Conservation (phyloP, 2,113 vertebrate species). For the Todiramphus chloris region DNA sequence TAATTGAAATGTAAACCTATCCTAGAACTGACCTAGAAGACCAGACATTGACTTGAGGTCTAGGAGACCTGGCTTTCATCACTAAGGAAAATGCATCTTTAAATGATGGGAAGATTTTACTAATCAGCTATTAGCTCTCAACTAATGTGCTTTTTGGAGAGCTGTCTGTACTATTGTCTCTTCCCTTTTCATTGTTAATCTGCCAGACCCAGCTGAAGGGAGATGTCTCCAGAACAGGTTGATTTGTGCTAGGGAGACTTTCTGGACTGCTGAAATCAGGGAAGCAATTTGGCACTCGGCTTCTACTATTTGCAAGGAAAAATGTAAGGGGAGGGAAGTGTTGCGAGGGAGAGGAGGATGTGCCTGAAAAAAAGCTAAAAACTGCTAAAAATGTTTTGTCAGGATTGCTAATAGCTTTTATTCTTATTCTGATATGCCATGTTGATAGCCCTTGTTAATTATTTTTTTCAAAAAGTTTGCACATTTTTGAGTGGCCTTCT, state of each 20-base stretch:
- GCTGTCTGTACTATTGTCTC: constrained; percentile 1
- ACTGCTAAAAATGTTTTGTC: neutral
- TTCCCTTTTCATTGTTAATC: constrained; percentile 11
- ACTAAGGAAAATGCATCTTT: constrained; percentile 28
- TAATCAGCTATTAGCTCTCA: constrained; percentile 42
- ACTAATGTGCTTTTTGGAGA: neutral
- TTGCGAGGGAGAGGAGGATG: neutral
- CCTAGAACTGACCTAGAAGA: neutral
- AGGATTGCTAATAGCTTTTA: neutral
- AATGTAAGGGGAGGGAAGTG: neutral
- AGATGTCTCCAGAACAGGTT: constrained; percentile 2
- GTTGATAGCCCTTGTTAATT: constrained; percentile 7
- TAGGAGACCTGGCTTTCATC: constrained; percentile 43
- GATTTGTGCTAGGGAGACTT: constrained; percentile 27
- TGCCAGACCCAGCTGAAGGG: neutral
- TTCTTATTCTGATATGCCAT: neutral
- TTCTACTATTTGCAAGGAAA: neutral
- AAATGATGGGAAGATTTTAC: constrained; percentile 27
- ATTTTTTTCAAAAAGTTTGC: constrained; percentile 9
- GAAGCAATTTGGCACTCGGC: neutral
- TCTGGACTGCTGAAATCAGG: neutral
- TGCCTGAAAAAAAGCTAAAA: neutral
- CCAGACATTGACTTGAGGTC: neutral
- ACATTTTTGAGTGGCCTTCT: constrained; percentile 29
- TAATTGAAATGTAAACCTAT: neutral